phyloP scores from a whole-genome alignment of 2,797 vertebrate genomes.

The Labroides dimidiatus region DNA sequence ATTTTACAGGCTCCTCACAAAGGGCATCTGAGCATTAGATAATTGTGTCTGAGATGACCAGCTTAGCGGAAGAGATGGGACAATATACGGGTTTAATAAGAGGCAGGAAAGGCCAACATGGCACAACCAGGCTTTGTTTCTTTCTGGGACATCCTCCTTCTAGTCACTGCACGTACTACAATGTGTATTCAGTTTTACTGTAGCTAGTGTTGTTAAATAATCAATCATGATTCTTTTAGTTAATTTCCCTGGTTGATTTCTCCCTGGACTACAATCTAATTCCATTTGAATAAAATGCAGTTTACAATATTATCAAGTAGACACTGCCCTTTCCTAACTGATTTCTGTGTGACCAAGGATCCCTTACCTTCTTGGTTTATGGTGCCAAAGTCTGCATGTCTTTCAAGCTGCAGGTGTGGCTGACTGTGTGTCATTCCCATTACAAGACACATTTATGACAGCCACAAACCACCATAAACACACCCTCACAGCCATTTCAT shows the following conservation, averaged over 20 bases:
- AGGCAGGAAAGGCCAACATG: conserved; percentile 19
- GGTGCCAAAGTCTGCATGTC: conserved; percentile 76
- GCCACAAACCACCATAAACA: conserved; percentile 56
- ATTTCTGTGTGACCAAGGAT: conserved; percentile 5
- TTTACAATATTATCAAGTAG: neutral
- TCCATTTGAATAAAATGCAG: too few relatives aligned
- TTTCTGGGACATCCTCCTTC: neutral
- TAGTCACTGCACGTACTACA: neutral
- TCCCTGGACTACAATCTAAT: neutral
- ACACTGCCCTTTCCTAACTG: neutral
- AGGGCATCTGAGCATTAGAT: conserved; percentile 59
- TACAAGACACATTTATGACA: conserved; percentile 59
- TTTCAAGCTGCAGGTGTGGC: conserved; percentile 19
- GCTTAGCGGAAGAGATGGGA: conserved; percentile 68
- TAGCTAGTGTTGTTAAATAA: neutral
- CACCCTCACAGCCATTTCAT: conserved; percentile 8
- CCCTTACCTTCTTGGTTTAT: conserved; percentile 54
- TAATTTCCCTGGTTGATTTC: neutral
- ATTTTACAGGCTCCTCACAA: conserved; percentile 55
- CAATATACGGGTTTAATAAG: conserved; percentile 71
- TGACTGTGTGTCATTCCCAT: conserved; percentile 2
- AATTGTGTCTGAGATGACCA: conserved; percentile 63
- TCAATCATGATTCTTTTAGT: too few relatives aligned
- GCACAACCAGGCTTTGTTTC: conserved; percentile 60
- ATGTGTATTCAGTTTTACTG: neutral